A percentile compares a stretch with the other conserved stretches of the same genome.
phyloP scores from a whole-genome alignment of 2,888 invertebrate species.

The Escarpia spicata region DNA sequence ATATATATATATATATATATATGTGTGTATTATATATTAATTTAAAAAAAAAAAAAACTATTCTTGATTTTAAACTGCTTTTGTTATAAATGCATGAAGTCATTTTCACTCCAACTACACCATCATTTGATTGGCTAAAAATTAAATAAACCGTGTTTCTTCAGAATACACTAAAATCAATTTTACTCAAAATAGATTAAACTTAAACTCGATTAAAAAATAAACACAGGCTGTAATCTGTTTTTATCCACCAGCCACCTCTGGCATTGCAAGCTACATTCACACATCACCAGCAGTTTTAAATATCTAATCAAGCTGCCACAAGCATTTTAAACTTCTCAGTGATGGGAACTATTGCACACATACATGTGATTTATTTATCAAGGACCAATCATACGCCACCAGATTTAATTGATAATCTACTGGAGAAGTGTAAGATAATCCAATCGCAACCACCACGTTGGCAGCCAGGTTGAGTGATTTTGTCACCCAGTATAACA shows the following conservation, averaged over 20 bases:
- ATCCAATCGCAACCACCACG: not conserved
- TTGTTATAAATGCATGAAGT: no score
- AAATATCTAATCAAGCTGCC: not conserved
- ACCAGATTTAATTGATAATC: not conserved
- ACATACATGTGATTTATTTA: not conserved
- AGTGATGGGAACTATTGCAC: no score
- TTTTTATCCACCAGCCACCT: not conserved
- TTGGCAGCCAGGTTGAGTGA: not conserved
- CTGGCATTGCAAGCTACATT: not conserved
- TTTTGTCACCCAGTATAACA: not conserved
- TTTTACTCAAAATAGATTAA: no score
- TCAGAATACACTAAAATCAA: no score
- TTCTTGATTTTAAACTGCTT: no score
- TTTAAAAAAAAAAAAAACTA: no score
- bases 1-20: no score
- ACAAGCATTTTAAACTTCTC: not conserved
- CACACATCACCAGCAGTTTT: not conserved
- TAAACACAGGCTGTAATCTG: not conserved
- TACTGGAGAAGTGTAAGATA: not conserved
- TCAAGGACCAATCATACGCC: not conserved
- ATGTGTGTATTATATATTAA: no score
- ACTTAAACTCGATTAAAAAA: not conserved
- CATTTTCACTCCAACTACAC: no score
- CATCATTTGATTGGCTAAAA: no score
- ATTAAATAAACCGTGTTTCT: no score